A percentile compares a stretch with the other conserved stretches of the same genome.
phyloP scores from a whole-genome alignment of 2,113 vertebrate species.

The Burhinus oedicnemus region DNA sequence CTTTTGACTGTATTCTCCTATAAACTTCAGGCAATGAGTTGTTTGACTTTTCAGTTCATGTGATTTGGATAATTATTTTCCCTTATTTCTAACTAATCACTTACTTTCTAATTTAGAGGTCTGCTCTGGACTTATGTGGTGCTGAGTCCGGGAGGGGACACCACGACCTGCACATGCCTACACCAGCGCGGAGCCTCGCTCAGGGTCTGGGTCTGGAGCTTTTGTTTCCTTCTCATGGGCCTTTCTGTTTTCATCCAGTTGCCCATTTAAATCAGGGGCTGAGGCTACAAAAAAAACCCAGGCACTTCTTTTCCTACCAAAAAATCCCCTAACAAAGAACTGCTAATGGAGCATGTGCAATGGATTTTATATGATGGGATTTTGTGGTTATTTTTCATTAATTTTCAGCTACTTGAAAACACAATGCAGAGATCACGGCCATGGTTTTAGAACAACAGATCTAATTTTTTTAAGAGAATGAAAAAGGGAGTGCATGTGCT shows the following conservation, averaged over 20 bases:
- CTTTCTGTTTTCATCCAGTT: neutral
- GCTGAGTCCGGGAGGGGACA: neutral
- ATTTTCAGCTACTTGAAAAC: neutral
- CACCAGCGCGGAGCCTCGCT: neutral
- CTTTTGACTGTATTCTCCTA: neutral
- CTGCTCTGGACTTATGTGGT: neutral
- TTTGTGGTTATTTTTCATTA: neutral
- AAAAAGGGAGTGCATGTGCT: neutral
- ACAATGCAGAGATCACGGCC: neutral
- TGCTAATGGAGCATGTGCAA: neutral
- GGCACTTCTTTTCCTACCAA: neutral
- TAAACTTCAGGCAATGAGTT: neutral
- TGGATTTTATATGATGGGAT: neutral
- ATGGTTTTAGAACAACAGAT: neutral
- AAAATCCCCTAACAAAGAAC: neutral
- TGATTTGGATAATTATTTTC: neutral
- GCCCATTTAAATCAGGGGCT: neutral
- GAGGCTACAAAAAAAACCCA: neutral
- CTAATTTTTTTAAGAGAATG: neutral
- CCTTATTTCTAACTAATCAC: neutral
- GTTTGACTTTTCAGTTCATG: neutral
- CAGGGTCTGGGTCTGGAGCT: rapidly evolving
- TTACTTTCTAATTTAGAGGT: neutral
- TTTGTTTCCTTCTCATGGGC: neutral
- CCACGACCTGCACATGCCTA: neutral